Base-by-base conservation (phyloP, 2,113 vertebrate species). In the Polyodon spathula region DNA sequence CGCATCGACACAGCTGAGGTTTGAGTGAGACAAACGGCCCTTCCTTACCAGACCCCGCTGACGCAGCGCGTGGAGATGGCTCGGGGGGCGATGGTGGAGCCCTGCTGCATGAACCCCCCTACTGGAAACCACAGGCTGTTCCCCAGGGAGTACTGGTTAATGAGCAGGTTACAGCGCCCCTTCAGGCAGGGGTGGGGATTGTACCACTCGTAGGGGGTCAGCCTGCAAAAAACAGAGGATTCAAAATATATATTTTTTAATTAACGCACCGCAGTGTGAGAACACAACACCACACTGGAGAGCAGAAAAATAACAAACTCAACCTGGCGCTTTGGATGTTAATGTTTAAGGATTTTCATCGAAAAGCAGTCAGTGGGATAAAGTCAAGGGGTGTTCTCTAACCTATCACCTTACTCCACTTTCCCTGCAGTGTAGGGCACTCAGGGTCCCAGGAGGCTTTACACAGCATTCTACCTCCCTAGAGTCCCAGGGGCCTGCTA, bases 81-180 rank as follows among this genome's bases (percentile, higher is more conserved):
- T n/a, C 93, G 88, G 11, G 96, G 96, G 53, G 93, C 93, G 0
- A 98, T 97, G 68, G n/a, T n/a, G 60, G 95, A 98, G 59, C 96
- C 96, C 65, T 98, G 96, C 79, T 98, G 96, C 96, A 98, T 97
- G 82, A 98, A 98, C 5, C 96, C 95, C 40, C 96, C 96, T 0
- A 98, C 96, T 0, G 96, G 96, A 71, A 98, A 98, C 95, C 96
- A 98, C 74, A 98, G 85, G 68, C 94, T 97, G 85, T 97, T 98
- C 60, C 96, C 96, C 0, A 97, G 87, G 0, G 96, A 98, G 73
- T 97, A 98, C 80, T 98, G 96, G 67, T 98, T 98, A 68, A 98
- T 92, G 27, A 98, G 88, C 15, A 98, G 87, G 68, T 89, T 92
- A 74, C 95, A 97, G 16, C 88, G 87, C 15, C 94, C 95, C 71